Base-by-base conservation (phyloP, 2,888 invertebrate species). In the Apoda limacodes region DNA sequence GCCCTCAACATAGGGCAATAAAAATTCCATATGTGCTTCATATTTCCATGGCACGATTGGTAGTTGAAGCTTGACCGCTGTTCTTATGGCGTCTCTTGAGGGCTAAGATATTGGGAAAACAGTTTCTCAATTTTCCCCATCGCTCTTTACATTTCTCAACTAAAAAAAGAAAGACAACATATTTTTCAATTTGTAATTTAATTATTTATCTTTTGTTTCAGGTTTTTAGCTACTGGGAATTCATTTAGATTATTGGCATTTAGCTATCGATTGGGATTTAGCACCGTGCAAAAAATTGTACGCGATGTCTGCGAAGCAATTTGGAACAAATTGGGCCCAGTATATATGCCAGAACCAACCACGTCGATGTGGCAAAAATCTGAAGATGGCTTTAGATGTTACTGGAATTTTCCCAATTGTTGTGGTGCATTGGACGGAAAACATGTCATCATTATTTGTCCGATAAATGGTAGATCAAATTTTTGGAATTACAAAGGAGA, bases 281-380 rank as follows among this genome's bases (percentile, higher is more conserved):
- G 36, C 33, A 48, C 49, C 33, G 42, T 48, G 28, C 39, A 37
- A 28, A 22, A 9, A n/a, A 47, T 51, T 35, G 53, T 55, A 13
- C 25, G 35, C 39, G 47, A 53, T 45, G 48, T 53, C 17, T 52
- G 45, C 33, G 34, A 30, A 13, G 50, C 50, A 13, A 45, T 53
- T 19, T 48, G 52, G 50, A 43, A 45, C 13, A 44, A 40, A n/a
- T 45, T n/a, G 15, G 23, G 33, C 15, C 39, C 41, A 22, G 43
- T 43, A 35, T 38, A 42, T 30, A 47, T 49, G 47, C 45, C 43
- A 5, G 5, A 28, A 40, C 45, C 46, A 29, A 33, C 37, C 17
- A 24, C 30, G 29, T 10, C 28, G 28, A 34, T 19, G 21, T 46
- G 48, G 42, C 30, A 24, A 27, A 13, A 34, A 24, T 35, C 38